These are phyloP conservation scores for Ancistrus triradiatus DNA, from an alignment of 2,113 vertebrate species.

Conservation along the genomic window DNA sequence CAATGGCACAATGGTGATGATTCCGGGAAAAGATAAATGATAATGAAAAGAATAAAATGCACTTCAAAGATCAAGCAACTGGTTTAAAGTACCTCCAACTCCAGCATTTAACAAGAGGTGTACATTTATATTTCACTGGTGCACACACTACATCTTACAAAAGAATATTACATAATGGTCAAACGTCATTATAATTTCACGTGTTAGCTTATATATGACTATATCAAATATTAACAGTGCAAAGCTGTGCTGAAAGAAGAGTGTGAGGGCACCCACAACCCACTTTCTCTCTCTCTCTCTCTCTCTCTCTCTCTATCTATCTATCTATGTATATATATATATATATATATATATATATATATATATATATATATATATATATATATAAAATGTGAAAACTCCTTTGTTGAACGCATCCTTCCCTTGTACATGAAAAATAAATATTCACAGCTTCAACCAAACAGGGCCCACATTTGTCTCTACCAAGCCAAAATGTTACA, in stretches of 20 bases:
- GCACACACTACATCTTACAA: neutral
- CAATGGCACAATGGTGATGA: constrained; percentile 14
- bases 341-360: no score
- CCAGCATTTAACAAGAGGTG: no score
- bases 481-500: constrained; percentile 41
- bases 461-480: constrained; percentile 31
- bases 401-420: constrained; percentile 17
- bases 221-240: constrained; percentile 2
- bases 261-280: constrained; percentile 20
- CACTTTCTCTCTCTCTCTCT: no score
- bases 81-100: no score
- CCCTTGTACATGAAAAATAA: constrained; percentile 25
- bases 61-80: no score
- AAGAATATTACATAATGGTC: neutral
- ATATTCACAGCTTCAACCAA: constrained; percentile 39
- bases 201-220: neutral
- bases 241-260: constrained; percentile 4
- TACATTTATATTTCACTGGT: neutral
- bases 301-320: no score
- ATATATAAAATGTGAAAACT: constrained; percentile 9
- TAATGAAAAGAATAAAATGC: neutral
- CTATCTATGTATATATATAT: no score
- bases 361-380: no score
- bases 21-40: no score
- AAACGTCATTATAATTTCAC: no score